These are phyloP conservation scores for Himalopsyche tibetana DNA, from an alignment of 2,888 invertebrate genomes.

Conservation along the genomic window DNA sequence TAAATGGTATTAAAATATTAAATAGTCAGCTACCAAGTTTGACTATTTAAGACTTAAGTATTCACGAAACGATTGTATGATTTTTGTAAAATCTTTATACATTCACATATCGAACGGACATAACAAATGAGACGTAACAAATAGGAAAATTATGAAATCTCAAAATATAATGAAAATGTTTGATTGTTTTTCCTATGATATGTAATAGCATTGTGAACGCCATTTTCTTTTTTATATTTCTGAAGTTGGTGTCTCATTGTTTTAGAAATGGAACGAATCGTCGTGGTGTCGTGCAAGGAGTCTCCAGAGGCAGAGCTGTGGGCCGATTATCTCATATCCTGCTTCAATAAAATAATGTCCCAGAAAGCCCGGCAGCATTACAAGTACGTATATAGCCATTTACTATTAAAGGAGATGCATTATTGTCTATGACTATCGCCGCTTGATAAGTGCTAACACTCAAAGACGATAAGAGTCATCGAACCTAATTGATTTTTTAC, in stretches of 20 bases:
- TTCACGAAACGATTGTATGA: no score
- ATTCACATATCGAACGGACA: no score
- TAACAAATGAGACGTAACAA: no score
- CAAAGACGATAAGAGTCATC: constrained; percentile 42
- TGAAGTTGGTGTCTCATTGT: constrained; percentile 61
- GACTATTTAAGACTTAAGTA: no score
- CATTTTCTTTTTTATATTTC: not conserved
- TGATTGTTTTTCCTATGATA: no score
- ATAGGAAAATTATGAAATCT: no score
- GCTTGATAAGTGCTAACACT: constrained; percentile 24
- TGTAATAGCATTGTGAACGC: no score
- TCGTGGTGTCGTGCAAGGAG: constrained; percentile 86
- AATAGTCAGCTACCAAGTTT: no score
- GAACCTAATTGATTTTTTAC: constrained; percentile 50
- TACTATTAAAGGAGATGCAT: constrained; percentile 49
- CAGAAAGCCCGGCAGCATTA: constrained; percentile 88
- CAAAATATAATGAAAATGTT: no score
- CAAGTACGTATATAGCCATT: constrained; percentile 77
- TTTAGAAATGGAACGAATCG: constrained; percentile 87
- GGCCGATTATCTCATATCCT: constrained; percentile 88
- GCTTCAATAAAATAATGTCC: constrained; percentile 90
- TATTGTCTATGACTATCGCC: constrained; percentile 51
- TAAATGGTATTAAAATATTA: no score
- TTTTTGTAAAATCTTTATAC: no score
- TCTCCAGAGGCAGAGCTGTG: constrained; percentile 88